These are phyloP conservation scores for Leucophenga varia DNA, from an alignment of 1,140 invertebrate genomes.

Conservation along the genomic window DNA sequence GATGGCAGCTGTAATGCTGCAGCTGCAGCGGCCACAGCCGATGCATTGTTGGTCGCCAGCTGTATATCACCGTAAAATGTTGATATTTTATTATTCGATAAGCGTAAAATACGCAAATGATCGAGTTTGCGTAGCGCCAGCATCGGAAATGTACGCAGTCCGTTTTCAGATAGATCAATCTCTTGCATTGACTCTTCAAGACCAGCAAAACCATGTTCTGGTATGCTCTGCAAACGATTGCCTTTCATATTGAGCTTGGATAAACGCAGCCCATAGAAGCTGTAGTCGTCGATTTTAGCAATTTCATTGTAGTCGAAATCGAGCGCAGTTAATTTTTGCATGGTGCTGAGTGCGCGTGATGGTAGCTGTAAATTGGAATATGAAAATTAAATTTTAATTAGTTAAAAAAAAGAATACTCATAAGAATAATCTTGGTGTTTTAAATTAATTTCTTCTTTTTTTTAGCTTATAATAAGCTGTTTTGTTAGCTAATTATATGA, in stretches of 20 bases:
- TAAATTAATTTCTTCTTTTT: too few relatives aligned
- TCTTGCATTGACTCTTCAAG: slow-evolving; percentile 78
- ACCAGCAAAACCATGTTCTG: slow-evolving; percentile 83
- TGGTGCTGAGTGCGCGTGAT: slow-evolving; percentile 73
- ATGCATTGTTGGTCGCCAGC: slow-evolving; percentile 51
- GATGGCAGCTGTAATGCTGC: slow-evolving; percentile 64
- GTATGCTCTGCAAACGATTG: slow-evolving; percentile 75
- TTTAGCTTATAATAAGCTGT: too few relatives aligned
- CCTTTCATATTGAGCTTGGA: slow-evolving; percentile 82
- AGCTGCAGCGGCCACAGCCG: slow-evolving; percentile 34
- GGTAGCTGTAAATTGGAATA: slow-evolving; percentile 70
- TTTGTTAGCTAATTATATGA: too few relatives aligned
- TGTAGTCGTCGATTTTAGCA: slow-evolving; percentile 78
- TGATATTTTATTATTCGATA: slow-evolving; percentile 82
- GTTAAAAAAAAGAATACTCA: too few relatives aligned
- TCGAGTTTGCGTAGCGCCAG: slow-evolving; percentile 73
- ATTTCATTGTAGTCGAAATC: slow-evolving; percentile 87
- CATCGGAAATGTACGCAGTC: slow-evolving; percentile 79
- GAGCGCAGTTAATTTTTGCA: slow-evolving; percentile 71
- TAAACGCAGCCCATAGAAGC: slow-evolving; percentile 80
- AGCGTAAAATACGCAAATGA: slow-evolving; percentile 69
- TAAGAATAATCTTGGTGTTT: too few relatives aligned
- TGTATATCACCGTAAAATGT: slow-evolving; percentile 52
- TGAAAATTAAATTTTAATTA: too few relatives aligned
- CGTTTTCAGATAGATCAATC: slow-evolving; percentile 84